These are phyloP conservation scores for Ophion ventricosus DNA, from an alignment of 2,888 invertebrate genomes.

Conservation along the genomic window DNA sequence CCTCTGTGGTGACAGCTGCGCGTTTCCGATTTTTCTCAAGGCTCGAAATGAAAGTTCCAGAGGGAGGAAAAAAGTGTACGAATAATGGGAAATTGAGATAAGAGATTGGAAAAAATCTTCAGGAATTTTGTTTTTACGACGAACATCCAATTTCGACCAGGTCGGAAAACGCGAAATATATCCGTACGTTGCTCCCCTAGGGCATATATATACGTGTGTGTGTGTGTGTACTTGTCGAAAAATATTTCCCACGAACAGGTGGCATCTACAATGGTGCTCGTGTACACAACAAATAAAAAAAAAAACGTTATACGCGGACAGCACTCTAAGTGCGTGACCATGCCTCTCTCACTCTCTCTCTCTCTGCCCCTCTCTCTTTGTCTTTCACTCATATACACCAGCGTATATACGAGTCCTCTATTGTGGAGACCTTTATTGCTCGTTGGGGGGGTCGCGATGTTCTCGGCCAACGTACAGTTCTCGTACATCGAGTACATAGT, in stretches of 20 bases:
- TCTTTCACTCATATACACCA: neutral
- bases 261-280: conserved; percentile 59
- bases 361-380: neutral
- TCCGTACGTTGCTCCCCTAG: too few relatives aligned
- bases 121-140: too few relatives aligned
- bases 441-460: conserved; percentile 17
- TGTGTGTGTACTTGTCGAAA: neutral
- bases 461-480: neutral
- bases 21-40: too few relatives aligned
- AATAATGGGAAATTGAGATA: too few relatives aligned
- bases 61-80: too few relatives aligned
- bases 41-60: too few relatives aligned
- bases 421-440: conserved; percentile 54
- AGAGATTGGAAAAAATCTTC: too few relatives aligned
- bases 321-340: conserved; percentile 59
- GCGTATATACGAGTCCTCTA: conserved; percentile 14
- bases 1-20: too few relatives aligned
- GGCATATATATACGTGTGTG: neutral
- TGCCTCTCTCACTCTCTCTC: neutral
- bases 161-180: too few relatives aligned
- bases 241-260: conserved; percentile 73
- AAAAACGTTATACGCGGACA: conserved; percentile 47
- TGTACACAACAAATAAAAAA: conserved; percentile 35
- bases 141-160: too few relatives aligned
- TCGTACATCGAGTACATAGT: neutral